Base-by-base conservation (phyloP, 64 coral and sea anemone species). In the Trachythela sp. region DNA sequence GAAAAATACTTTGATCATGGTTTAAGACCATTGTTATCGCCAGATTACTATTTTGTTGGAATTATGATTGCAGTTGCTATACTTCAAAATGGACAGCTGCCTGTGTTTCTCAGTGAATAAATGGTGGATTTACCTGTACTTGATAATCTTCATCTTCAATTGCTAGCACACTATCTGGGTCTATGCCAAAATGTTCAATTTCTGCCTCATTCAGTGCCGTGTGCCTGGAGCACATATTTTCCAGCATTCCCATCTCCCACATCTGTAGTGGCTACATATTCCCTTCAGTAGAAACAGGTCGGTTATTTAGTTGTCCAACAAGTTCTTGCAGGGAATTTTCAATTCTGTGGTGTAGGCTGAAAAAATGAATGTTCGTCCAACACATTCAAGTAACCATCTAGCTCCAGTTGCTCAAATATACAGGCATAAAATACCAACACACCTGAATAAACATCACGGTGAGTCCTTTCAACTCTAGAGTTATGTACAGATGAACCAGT, bases 331-430 rank as follows among this genome's bases (percentile, higher is more conserved):
- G 54, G 75, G 94, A 91, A 35, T 43, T 91, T 40, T 92, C 88
- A 38, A 92, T 92, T 51, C 94, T 92, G 54, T 95, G 35, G 41
- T 95, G 94, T 26, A 93, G 49, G 85, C 94, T 72, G 50, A 48
- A 95, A 36, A 95, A 85, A 80, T 95, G 89, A 24, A 91, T 32
- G 39, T 95, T n/a, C 89, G 93, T 95, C 72, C 20, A 89, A 87
- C 24, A 89, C 48, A 87, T 92, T 85, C 15, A 92, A 56, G 40
- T 86, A 71, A 40, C 92, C 91, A 42, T 77, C 90, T 50, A n/a
- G n/a, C 91, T 93, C 94, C 92, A 97, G 83, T 88, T 70, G 27
- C 41, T 91, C 85, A 92, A 95, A 95, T 35, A 95, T 88, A 31
- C 86, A 39, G n/a, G 91, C 85, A 85, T 91, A 95, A 71, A 95